Conservation (phyloP, 1,140 invertebrate species). For the Zaprionus africanus region DNA sequence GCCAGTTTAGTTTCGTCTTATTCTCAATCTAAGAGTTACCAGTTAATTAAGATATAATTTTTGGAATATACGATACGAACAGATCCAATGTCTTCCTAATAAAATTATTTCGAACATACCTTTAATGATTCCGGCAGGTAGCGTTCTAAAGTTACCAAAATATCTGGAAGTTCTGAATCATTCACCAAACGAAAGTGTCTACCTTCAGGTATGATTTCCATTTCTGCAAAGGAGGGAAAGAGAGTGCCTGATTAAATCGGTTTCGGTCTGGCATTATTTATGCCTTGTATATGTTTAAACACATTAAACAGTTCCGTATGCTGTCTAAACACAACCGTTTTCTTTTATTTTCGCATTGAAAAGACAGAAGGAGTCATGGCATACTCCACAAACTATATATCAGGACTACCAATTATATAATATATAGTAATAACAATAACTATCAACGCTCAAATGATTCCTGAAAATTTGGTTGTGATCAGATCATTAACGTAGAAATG, state of each 20-base stretch:
- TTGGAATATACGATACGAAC: too few relatives aligned
- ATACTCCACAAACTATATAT: too few relatives aligned
- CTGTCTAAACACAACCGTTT: slow-evolving; percentile 19
- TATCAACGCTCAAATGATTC: too few relatives aligned
- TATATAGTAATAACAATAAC: too few relatives aligned
- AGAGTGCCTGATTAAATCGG: neutral
- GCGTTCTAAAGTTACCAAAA: slow-evolving; percentile 90
- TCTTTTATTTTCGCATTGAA: neutral
- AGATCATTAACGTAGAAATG: too few relatives aligned
- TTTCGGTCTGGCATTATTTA: slow-evolving; percentile 18
- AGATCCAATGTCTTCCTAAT: too few relatives aligned
- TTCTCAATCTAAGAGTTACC: too few relatives aligned
- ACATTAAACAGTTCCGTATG: slow-evolving; percentile 35
- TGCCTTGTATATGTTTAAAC: neutral
- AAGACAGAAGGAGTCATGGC: too few relatives aligned
- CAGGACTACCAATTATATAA: too few relatives aligned
- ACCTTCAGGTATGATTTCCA: slow-evolving; percentile 91
- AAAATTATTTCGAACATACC: slow-evolving; percentile 81
- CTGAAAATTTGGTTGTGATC: too few relatives aligned
- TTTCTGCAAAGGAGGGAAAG: slow-evolving; percentile 86
- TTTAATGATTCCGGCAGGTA: slow-evolving; percentile 93
- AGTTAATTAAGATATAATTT: too few relatives aligned
- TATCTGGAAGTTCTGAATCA: slow-evolving; percentile 91
- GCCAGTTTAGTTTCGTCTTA: too few relatives aligned
- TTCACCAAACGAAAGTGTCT: slow-evolving; percentile 93